Evolutionary conservation across 2,797 vertebrate genomes (phyloP), one percentile per base, ranked within the genome.

Genomic region (Gymnopithys bicolor): DNA sequence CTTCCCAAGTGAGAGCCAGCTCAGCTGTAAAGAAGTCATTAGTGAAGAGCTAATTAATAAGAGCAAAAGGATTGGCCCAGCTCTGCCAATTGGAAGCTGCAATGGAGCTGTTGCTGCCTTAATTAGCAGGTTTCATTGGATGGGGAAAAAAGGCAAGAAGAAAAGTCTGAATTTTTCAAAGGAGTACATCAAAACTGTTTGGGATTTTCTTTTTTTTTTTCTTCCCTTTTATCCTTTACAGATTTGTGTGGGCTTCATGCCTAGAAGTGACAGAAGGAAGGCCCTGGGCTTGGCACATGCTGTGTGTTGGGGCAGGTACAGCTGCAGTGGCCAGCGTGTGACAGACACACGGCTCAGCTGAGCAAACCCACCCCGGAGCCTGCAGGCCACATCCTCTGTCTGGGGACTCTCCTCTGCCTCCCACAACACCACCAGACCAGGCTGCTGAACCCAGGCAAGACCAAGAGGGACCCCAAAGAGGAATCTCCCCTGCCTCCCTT

Each of bases 21-120:
- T 43, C 53, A 39, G 19, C 39, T 88, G n/a, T 63, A 21, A 84
- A 43, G 32, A 63, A 68, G 30, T 86, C 45, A 60, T 81, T 52
- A 87, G 28, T 56, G 76, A 66, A 64, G 41, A 91, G 49, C 62
- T 90, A 93, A 95, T 94, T 92, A 94, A 43, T 22, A 73, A 77
- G 23, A 84, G 43, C 49, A 39, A 83, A 84, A 64, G 4, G 32
- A 89, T 66, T 89, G 64, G 48, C 32, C 46, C 49, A 90, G 22
- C 51, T 55, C 51, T 78, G 46, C 62, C 62, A 90, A 59, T 7
- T 91, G 48, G 67, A 84, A 71, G 71, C 24, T 71, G 73, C 74
- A 91, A n/a, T 74, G 55, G 78, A 90, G 70, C 46, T 33, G 59
- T 3, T 80, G 51, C 73, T 90, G 60, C 13, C 58, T 84, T 86